phyloP scores from a whole-genome alignment of 2,113 vertebrate genomes.

The Nyctibius bracteatus region DNA sequence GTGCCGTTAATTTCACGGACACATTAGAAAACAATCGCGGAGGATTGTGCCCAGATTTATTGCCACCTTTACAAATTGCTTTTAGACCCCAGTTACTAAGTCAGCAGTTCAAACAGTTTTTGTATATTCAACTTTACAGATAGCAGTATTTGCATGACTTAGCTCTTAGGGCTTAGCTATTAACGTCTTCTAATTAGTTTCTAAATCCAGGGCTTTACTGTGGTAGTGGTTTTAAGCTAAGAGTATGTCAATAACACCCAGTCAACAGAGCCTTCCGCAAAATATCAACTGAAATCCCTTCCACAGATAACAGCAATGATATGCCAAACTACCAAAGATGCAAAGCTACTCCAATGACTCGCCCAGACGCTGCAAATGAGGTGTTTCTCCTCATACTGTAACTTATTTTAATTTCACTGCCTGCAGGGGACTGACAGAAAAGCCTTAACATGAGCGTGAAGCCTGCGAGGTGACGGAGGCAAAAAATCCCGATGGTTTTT shows the following conservation, averaged over 20 bases:
- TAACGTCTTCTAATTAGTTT: constrained; percentile 70
- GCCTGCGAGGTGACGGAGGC: neutral
- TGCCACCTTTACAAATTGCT: constrained; percentile 19
- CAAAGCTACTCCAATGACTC: neutral
- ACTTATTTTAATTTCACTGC: neutral
- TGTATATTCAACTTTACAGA: constrained; percentile 35
- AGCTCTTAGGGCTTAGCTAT: constrained; percentile 60
- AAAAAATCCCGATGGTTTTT: fast-evolving
- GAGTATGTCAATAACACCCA: constrained; percentile 61
- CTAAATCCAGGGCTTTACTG: constrained; percentile 64
- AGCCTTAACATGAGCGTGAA: fast-evolving
- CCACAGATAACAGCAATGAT: neutral
- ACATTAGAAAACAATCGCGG: neutral
- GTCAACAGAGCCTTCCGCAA: constrained; percentile 38
- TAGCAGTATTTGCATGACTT: constrained; percentile 59
- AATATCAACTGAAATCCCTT: neutral
- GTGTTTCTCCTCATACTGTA: neutral
- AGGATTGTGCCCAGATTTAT: constrained; percentile 32
- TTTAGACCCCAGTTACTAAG: constrained; percentile 46
- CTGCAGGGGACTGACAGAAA: neutral
- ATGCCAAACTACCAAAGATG: neutral
- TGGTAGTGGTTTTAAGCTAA: constrained; percentile 62
- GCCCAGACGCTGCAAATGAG: neutral
- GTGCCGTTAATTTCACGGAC: constrained; percentile 19
- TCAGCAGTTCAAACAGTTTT: constrained; percentile 57